Base-by-base conservation (phyloP, 1,140 invertebrate species). In the Leptopilina clavipes region DNA sequence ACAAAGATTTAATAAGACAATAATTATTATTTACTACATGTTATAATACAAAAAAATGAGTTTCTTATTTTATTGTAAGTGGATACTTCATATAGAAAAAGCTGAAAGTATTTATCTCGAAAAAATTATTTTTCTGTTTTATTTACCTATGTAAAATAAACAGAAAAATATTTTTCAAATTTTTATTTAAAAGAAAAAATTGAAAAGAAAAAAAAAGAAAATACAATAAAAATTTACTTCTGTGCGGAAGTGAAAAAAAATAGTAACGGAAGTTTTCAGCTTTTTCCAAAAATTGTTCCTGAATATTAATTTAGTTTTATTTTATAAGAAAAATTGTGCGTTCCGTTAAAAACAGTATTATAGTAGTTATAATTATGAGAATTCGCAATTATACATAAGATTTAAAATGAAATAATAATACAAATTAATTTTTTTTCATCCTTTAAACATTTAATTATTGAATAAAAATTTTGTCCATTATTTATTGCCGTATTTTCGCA, bases 331-430 rank as follows among this genome's bases (percentile, higher is more conserved):
- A 31, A 65, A 65, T 65, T 65, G 19, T 31, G 56, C 22, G 22
- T 65, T 65, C 22, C 59, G 25, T 22, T 65, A 6, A n/a, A 65
- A 65, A 37, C 59, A 65, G 59, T 65, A 65, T 65, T 65, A 31
- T 31, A 65, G 22, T 31, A 31, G 25, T 31, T 65, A 65, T 65
- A 31, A n/a, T 37, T 31, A 65, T 12, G 22, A 31, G 25, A 37
- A 65, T 3, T 11, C 12, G 59, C 25, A 31, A n/a, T 31, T 65
- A 7, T 22, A 65, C 14, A 31, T 37, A 37, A 31, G 14, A 31
- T 65, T 12, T n/a, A n/a, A 65, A 31, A 11, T 31, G 25, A 17
- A 40, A 40, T 40, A 40, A 52, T 17, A 17, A 0, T 52, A 6
- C 0, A 7, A 52, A 17, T 8, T 5, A 17, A 17, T 8, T 52